Percentiles rank a stretch among this genome's conserved stretches.
These are phyloP conservation scores for Poecile atricapillus DNA, from an alignment of 2,113 vertebrate species.

Conservation along the genomic window DNA sequence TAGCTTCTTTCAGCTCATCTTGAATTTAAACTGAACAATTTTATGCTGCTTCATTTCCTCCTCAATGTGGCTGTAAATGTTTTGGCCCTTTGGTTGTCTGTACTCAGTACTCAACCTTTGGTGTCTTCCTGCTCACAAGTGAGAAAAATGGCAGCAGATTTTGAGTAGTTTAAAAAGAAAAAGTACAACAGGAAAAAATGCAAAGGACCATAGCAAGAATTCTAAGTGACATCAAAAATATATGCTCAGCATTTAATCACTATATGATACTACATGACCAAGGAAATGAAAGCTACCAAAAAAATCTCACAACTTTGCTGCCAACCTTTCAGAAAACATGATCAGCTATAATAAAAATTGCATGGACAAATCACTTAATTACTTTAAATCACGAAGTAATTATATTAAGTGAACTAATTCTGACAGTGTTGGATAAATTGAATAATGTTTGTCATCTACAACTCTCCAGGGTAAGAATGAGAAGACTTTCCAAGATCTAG, in stretches of 20 bases:
- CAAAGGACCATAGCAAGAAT: background rate
- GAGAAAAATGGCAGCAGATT: slow-evolving; percentile 2
- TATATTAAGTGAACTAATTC: background rate
- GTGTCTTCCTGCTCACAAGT: slow-evolving; percentile 14
- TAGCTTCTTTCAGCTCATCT: slow-evolving; percentile 29
- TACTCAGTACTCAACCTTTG: slow-evolving; percentile 32
- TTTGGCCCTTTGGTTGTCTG: slow-evolving; percentile 44
- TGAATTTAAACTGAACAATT: slow-evolving; percentile 60
- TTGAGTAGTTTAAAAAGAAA: background rate
- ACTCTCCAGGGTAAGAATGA: background rate
- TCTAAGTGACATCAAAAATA: background rate
- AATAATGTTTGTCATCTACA: background rate
- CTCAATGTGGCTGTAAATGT: slow-evolving; percentile 67
- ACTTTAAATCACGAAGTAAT: background rate
- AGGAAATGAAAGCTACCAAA: background rate
- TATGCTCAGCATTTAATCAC: background rate
- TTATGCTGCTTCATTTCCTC: slow-evolving; percentile 62
- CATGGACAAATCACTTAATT: background rate
- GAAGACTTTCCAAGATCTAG: background rate
- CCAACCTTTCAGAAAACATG: background rate
- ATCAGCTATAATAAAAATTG: background rate
- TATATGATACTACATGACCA: background rate
- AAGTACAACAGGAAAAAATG: background rate
- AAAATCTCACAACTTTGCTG: background rate
- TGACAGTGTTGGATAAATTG: background rate